A percentile compares a stretch with the other conserved stretches of the same genome.
Evolutionary conservation across 1,140 invertebrate genomes (phyloP).

Genomic region (Drosophila baimaii): DNA sequence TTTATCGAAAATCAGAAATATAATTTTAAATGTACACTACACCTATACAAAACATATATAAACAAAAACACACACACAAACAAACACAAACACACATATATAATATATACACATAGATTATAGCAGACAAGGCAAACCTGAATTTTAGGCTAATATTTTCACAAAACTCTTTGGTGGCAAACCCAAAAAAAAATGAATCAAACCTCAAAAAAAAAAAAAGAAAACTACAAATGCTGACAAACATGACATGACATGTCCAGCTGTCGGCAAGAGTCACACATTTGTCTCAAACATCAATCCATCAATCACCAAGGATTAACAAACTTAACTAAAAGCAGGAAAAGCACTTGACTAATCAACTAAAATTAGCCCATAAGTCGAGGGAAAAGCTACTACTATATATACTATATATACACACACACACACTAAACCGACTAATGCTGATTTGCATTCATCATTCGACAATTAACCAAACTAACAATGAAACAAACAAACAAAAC

Average conservation of each 20-base stretch:
- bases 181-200: conserved; percentile 7
- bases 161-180: conserved; percentile 18
- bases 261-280: conserved; percentile 30
- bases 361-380: conserved; percentile 69
- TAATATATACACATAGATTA: conserved; percentile 27
- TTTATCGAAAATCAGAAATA: conserved; percentile 61
- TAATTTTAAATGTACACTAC: conserved; percentile 57
- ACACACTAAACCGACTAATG: conserved; percentile 57
- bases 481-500: conserved; percentile 38
- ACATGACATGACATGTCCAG: conserved; percentile 27
- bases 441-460: conserved; percentile 34
- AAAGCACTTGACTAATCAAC: conserved; percentile 73
- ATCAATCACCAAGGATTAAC: conserved; percentile 45
- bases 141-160: conserved; percentile 43
- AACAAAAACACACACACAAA: conserved; percentile 6
- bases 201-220: not conserved
- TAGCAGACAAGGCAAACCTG: conserved; percentile 46
- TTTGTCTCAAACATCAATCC: conserved; percentile 31
- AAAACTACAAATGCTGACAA: conserved; percentile 13
- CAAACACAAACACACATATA: no score
- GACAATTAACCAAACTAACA: conserved; percentile 51
- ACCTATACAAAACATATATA: conserved; percentile 23
- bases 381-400: conserved; percentile 46
- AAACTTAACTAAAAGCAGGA: conserved; percentile 37
- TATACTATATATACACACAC: no score